phyloP scores from a whole-genome alignment of 1,140 invertebrate species.

The Panulirus ornatus region DNA sequence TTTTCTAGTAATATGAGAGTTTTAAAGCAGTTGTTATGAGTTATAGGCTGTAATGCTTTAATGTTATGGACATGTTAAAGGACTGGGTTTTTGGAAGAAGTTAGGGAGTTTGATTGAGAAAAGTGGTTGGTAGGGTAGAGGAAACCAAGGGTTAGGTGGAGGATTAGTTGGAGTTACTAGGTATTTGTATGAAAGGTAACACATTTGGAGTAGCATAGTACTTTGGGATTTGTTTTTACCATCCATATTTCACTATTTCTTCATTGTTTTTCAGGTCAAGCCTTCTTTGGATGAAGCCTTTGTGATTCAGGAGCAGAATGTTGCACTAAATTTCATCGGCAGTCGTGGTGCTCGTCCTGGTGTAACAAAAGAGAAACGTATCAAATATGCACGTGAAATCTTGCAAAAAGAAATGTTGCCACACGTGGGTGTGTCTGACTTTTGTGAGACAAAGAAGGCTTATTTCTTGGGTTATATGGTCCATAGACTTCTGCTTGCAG shows the following conservation, averaged over 20 bases:
- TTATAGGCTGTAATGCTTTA: too few species aligned
- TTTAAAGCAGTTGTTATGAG: too few species aligned
- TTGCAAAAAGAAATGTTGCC: conserved; percentile 99
- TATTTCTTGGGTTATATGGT: conserved; percentile 99
- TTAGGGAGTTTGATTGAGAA: too few species aligned
- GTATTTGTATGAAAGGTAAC: too few species aligned
- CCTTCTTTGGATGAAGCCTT: conserved; percentile 99
- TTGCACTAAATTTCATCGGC: conserved; percentile 98
- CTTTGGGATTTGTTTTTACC: too few species aligned
- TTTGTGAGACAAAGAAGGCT: conserved; percentile 99
- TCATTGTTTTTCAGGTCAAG: conserved; percentile 82
- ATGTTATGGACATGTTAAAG: too few species aligned
- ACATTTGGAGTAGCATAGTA: too few species aligned
- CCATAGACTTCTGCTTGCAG: conserved; percentile 94
- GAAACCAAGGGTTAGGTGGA: too few species aligned
- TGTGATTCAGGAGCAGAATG: conserved; percentile 99
- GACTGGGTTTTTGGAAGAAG: too few species aligned
- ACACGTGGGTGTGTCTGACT: conserved; percentile 98
- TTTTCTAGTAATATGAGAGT: too few species aligned
- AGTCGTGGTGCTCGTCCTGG: conserved; percentile 96
- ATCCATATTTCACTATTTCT: conserved; percentile 39
- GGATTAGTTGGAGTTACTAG: too few species aligned
- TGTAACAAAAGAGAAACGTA: conserved; percentile 98
- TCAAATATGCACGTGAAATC: conserved; percentile 99
- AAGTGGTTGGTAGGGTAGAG: too few species aligned